Percentiles rank a stretch among this genome's conserved stretches.
These are phyloP conservation scores for Melanophora roralis DNA, from an alignment of 2,888 invertebrate species.

Conservation along the genomic window DNA sequence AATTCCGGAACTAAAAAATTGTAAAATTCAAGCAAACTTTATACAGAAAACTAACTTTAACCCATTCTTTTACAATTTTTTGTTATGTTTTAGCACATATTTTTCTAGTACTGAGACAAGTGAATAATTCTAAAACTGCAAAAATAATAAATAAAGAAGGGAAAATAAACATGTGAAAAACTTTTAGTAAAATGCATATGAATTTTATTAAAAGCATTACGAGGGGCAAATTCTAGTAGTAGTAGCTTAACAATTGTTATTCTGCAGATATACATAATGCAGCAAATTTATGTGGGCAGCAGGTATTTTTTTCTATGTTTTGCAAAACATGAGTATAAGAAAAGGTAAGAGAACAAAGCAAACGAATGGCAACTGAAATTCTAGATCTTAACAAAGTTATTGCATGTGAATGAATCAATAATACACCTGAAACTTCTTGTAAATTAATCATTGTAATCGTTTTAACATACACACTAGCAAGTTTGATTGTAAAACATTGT, in stretches of 20 bases:
- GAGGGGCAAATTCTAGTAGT: too few relatives aligned
- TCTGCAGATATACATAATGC: too few relatives aligned
- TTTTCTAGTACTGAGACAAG: constrained; percentile 3
- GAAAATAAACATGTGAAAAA: too few relatives aligned
- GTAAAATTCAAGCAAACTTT: constrained; percentile 23
- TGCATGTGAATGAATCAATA: constrained; percentile 55
- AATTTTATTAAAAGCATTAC: too few relatives aligned
- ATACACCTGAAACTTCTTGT: constrained; percentile 33
- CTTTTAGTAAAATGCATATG: too few relatives aligned
- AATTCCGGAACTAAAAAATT: not conserved
- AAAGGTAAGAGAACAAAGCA: not conserved
- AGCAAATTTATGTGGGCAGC: constrained; percentile 4
- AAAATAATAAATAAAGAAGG: too few relatives aligned
- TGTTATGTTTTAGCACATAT: not conserved
- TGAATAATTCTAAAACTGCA: constrained; percentile 9
- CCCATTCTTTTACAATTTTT: not conserved
- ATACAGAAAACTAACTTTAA: constrained; percentile 50
- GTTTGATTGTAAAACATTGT: not conserved
- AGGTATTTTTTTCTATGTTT: constrained; percentile 2
- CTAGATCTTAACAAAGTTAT: constrained; percentile 38
- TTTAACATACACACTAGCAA: not conserved
- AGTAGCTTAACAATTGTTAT: not conserved
- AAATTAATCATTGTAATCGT: constrained; percentile 27
- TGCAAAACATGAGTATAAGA: not conserved
- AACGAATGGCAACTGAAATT: constrained; percentile 36